Evolutionary conservation across 2,113 vertebrate genomes (phyloP).

Genomic region (Scytalopus superciliaris): DNA sequence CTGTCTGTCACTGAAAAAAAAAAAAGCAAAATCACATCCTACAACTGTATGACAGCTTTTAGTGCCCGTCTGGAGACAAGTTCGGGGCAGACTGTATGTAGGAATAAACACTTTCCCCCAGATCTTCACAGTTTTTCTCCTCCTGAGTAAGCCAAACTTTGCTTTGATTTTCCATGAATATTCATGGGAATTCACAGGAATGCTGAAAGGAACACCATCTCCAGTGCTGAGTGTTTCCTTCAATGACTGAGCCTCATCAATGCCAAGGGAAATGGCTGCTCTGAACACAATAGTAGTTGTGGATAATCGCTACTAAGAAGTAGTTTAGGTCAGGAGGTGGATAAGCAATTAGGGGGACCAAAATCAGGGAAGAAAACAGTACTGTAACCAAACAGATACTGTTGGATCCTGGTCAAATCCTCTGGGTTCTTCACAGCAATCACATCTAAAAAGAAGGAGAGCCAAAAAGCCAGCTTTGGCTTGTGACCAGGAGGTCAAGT

Average conservation of each 20-base stretch:
- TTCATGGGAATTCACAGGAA: background rate
- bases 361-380: background rate
- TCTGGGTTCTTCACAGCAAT: background rate
- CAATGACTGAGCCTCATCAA: background rate
- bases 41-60: background rate
- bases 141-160: background rate
- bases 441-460: background rate
- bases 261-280: background rate
- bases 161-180: background rate
- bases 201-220: background rate
- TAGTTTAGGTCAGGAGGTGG: background rate
- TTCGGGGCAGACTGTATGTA: background rate
- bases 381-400: background rate
- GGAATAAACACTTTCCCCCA: conserved; percentile 12
- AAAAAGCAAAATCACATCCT: background rate
- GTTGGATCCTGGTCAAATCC: fast-evolving
- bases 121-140: background rate
- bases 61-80: background rate
- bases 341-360: background rate
- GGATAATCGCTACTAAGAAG: background rate
- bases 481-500: background rate
- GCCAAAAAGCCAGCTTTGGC: background rate
- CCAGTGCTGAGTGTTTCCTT: background rate
- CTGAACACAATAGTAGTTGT: background rate
- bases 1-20: background rate